These are phyloP conservation scores for Hafferia zeledoni DNA, from an alignment of 2,797 vertebrate species.

Conservation along the genomic window DNA sequence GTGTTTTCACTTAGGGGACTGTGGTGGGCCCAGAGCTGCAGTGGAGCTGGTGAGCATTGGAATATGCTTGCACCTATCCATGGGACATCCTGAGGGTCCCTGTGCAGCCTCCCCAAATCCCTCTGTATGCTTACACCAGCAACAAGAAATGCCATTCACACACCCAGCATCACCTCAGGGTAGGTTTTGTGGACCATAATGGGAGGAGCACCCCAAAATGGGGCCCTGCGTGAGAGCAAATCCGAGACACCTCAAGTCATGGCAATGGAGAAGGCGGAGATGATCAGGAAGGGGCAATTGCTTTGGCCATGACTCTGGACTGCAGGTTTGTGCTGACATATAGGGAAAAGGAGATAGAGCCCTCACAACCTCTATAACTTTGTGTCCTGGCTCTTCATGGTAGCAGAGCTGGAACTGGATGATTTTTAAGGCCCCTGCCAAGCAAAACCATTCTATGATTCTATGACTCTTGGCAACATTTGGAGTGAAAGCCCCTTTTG, in stretches of 20 bases:
- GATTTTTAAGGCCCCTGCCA: neutral
- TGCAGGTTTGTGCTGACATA: neutral
- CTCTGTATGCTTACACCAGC: neutral
- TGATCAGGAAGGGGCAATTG: fast-evolving
- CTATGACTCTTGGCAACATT: neutral
- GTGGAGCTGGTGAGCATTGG: fast-evolving
- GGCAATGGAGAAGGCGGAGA: neutral
- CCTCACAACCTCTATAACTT: neutral
- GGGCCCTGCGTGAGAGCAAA: fast-evolving
- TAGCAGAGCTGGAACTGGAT: neutral
- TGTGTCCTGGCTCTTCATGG: neutral
- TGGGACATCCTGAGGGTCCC: neutral
- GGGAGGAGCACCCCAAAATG: fast-evolving
- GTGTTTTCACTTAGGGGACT: fast-evolving
- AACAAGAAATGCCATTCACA: neutral
- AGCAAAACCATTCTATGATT: neutral
- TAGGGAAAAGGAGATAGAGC: neutral
- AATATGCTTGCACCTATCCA: fast-evolving
- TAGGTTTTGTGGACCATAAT: neutral
- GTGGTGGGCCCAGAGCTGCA: neutral
- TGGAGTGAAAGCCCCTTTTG: constrained; percentile 58
- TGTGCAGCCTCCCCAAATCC: neutral
- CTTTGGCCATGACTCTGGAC: neutral
- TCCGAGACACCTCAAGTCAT: neutral
- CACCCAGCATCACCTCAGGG: neutral